These are phyloP conservation scores for Sitobion miscanthi DNA, from an alignment of 1,140 invertebrate genomes.

Conservation along the genomic window DNA sequence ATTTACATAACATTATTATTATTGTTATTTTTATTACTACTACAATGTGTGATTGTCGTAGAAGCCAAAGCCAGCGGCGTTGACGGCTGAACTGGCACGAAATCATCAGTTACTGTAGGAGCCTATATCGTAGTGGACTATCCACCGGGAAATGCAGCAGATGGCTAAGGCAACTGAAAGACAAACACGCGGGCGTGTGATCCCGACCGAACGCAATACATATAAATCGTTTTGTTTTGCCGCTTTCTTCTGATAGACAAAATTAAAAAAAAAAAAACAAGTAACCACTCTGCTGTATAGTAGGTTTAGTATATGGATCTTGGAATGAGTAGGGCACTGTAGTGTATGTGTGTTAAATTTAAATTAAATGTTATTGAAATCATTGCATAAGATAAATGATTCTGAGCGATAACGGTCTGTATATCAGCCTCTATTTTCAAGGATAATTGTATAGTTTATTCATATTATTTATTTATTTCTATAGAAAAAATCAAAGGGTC, in stretches of 20 bases:
- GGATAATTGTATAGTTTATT: background rate
- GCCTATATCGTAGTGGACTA: background rate
- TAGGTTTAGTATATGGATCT: background rate
- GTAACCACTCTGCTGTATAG: background rate
- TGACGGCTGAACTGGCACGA: background rate
- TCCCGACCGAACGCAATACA: background rate
- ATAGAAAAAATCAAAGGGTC: background rate
- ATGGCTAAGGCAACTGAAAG: background rate
- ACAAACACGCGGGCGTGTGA: background rate
- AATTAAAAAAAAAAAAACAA: too few relatives aligned
- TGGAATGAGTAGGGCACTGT: background rate
- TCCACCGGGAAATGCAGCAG: background rate
- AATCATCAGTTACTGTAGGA: background rate
- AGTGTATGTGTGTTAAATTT: background rate
- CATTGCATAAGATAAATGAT: background rate
- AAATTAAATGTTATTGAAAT: background rate
- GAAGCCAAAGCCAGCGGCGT: background rate
- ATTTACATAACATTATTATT: background rate
- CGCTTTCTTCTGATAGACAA: too few relatives aligned
- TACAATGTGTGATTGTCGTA: background rate
- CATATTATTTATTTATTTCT: background rate
- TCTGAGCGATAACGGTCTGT: background rate
- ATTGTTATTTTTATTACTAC: background rate
- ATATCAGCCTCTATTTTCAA: background rate
- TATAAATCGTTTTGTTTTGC: background rate